Evolutionary conservation across 2,888 invertebrate species (phyloP).

Genomic region (Andrena trimmerana): DNA sequence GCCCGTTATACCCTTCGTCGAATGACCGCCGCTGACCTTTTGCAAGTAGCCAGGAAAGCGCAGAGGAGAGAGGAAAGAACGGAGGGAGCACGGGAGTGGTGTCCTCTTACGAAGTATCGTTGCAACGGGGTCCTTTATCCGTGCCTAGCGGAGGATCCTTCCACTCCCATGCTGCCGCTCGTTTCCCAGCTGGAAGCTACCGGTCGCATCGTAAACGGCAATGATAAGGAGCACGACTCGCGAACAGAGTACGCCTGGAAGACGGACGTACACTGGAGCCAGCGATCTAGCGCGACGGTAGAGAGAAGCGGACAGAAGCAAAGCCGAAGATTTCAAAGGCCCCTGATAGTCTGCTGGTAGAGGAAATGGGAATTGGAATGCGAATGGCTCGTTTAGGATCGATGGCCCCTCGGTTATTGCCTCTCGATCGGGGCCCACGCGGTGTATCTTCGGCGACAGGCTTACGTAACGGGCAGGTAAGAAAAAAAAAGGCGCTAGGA

Average conservation of each 20-base stretch:
- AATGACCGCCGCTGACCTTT: conserved; percentile 80
- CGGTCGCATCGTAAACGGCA: conserved; percentile 29
- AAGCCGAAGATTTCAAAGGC: too few relatives aligned
- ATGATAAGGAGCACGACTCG: conserved; percentile 23
- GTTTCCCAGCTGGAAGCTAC: conserved; percentile 17
- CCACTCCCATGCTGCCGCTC: neutral
- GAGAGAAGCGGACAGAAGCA: too few relatives aligned
- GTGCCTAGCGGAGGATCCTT: neutral
- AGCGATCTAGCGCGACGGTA: neutral
- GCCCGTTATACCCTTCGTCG: conserved; percentile 76
- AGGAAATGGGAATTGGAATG: conserved; percentile 26
- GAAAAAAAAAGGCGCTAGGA: conserved; percentile 40
- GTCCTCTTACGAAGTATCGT: conserved; percentile 57
- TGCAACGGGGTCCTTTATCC: conserved; percentile 54
- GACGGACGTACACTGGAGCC: conserved; percentile 4
- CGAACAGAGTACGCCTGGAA: conserved; percentile 11
- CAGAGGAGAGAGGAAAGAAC: conserved; percentile 35
- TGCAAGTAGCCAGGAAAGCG: conserved; percentile 62
- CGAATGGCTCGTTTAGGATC: conserved; percentile 14
- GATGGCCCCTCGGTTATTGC: neutral
- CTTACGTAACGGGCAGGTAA: conserved; percentile 21
- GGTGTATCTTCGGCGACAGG: neutral
- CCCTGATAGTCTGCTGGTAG: neutral
- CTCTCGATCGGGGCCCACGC: neutral
- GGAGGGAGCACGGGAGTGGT: conserved; percentile 50